These are phyloP conservation scores for Troides helena DNA, from an alignment of 2,888 invertebrate genomes.

Conservation along the genomic window DNA sequence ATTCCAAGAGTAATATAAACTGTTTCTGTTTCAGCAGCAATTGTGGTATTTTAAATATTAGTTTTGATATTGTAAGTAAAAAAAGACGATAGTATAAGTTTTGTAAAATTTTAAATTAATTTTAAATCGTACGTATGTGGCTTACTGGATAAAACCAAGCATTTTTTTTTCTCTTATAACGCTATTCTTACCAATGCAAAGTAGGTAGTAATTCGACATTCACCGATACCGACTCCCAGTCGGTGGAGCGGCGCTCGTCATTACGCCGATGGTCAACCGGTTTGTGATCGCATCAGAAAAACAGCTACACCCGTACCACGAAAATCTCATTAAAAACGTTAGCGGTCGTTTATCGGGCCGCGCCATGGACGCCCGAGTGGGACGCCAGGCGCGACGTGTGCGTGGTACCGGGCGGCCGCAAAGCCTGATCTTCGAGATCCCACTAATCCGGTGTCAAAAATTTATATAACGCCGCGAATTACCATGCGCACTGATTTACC, in stretches of 20 bases:
- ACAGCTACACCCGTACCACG: slow-evolving; percentile 68
- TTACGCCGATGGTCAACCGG: slow-evolving; percentile 75
- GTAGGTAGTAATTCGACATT: slow-evolving; percentile 65
- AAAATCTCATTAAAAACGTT: slow-evolving; percentile 33
- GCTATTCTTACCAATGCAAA: slow-evolving; percentile 62
- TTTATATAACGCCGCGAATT: slow-evolving; percentile 58
- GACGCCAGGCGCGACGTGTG: slow-evolving; percentile 30
- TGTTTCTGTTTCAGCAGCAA: no score
- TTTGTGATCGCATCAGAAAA: slow-evolving; percentile 77
- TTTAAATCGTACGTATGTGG: slow-evolving; percentile 3
- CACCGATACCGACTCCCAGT: slow-evolving; percentile 54
- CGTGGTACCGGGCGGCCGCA: slow-evolving; percentile 61
- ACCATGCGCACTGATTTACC: slow-evolving; percentile 36
- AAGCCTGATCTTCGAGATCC: slow-evolving; percentile 60
- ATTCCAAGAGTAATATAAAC: no score
- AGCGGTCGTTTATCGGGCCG: slow-evolving; percentile 1
- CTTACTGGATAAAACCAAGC: slow-evolving; percentile 4
- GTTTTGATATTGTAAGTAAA: no score
- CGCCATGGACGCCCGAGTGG: slow-evolving; percentile 5
- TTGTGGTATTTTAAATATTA: no score
- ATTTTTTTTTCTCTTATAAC: slow-evolving; percentile 27
- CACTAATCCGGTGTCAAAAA: slow-evolving; percentile 66
- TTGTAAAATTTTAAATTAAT: not conserved
- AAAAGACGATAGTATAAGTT: no score
- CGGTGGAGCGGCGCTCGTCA: slow-evolving; percentile 49